Percentiles rank a stretch among this genome's conserved stretches.
phyloP scores from a whole-genome alignment of 2,797 vertebrate species.

The Neosilurus mollespiculum region DNA sequence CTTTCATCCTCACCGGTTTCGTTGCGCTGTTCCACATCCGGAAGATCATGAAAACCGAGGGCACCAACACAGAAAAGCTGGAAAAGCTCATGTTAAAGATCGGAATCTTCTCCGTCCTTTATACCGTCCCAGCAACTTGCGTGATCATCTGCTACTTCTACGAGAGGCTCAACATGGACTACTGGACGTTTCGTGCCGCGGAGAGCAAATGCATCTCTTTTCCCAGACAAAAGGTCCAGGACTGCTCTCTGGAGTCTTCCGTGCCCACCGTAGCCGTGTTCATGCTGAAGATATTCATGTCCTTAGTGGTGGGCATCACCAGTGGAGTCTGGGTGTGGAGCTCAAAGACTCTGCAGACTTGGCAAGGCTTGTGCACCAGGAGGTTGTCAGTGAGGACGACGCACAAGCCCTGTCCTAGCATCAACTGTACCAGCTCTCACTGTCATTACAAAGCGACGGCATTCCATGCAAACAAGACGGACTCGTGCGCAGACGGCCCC shows the following conservation, averaged over 20 bases:
- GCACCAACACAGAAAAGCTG: constrained; percentile 87
- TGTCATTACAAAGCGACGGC: constrained; percentile 81
- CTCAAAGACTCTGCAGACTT: constrained; percentile 87
- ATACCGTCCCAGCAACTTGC: constrained; percentile 84
- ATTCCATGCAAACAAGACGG: constrained; percentile 80
- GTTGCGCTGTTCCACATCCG: constrained; percentile 88
- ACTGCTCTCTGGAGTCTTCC: constrained; percentile 79
- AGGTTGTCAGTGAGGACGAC: constrained; percentile 74
- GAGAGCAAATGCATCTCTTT: constrained; percentile 70
- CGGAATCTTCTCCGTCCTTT: constrained; percentile 85
- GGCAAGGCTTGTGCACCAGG: constrained; percentile 83
- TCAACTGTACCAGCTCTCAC: constrained; percentile 73
- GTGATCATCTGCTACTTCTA: constrained; percentile 88
- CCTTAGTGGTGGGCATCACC: constrained; percentile 86
- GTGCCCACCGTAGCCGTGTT: constrained; percentile 84
- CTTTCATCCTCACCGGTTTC: constrained; percentile 85
- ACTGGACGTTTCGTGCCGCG: constrained; percentile 77
- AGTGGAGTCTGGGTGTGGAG: constrained; percentile 90
- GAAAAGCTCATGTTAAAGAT: constrained; percentile 90
- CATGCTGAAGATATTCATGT: constrained; percentile 90
- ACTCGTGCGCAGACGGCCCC: constrained; percentile 78
- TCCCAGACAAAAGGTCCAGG: constrained; percentile 68
- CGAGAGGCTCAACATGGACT: constrained; percentile 82
- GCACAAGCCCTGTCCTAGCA: constrained; percentile 76
- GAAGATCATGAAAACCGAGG: constrained; percentile 85